Percentiles rank a stretch among this genome's conserved stretches.
Conservation (phyloP, 2,888 invertebrate genomes). For the Sceliomorpha sp. region DNA sequence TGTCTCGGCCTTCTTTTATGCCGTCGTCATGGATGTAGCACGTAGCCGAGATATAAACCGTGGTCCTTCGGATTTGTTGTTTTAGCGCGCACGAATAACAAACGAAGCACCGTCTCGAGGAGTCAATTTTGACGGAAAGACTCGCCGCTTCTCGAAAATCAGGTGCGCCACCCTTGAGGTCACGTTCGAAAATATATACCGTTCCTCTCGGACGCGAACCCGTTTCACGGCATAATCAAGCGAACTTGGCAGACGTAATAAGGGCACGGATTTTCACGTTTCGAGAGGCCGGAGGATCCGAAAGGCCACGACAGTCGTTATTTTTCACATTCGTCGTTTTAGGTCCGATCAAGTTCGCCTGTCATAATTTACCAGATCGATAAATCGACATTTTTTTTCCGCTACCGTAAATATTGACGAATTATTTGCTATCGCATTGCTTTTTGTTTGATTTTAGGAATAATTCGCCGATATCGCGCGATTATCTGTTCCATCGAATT, state of each 20-base stretch:
- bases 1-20: constrained; percentile 39
- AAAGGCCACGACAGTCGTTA: no score
- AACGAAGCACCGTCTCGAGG: constrained; percentile 59
- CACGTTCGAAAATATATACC: constrained; percentile 72
- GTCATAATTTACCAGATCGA: no score
- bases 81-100: constrained; percentile 66
- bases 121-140: constrained; percentile 63
- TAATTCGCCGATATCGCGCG: no score
- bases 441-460: no score
- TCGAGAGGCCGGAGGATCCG: background rate
- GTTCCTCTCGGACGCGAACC: constrained; percentile 14
- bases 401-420: no score
- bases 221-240: constrained; percentile 6
- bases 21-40: constrained; percentile 39
- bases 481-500: no score
- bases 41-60: constrained; percentile 50
- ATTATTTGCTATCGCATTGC: no score
- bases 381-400: no score
- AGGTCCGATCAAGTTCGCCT: background rate
- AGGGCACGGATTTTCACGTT: background rate
- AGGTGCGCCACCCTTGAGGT: constrained; percentile 63
- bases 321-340: no score
- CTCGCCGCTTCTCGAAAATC: constrained; percentile 61
- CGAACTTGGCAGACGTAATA: background rate
- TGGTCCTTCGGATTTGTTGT: constrained; percentile 65